Evolutionary conservation across 2,113 vertebrate species (phyloP), one percentile per base, ranked within the genome.

Genomic region (Pholis gunnellus): DNA sequence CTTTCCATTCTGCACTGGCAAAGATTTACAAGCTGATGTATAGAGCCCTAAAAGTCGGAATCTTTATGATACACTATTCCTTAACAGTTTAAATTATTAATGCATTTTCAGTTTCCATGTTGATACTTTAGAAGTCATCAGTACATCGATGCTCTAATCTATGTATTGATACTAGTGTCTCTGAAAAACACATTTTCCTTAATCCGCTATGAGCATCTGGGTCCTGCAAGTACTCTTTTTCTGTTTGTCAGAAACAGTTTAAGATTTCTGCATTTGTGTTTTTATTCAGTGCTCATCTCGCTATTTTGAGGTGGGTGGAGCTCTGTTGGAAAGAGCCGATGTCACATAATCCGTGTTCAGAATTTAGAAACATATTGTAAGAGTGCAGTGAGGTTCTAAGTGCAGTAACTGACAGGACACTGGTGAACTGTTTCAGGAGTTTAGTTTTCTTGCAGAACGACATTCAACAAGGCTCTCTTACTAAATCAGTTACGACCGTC

Each of bases 1-100:
- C 75, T 73, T 14, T 78, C 77, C 72, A 76, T 74, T 76, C 27
- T 72, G 36, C 59, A 74, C 64, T n/a, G 44, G 31, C 2, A 66
- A 52, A 2, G 27, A 36, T 76, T 72, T 72, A 42, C 81, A 77
- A 27, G 22, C 36, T 44, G 52, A 56, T 36, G 34, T 61, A 72
- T 13, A 68, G 0, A 67, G 10, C 13, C 27, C 14, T 27, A 22
- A 22, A 31, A 54, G 20, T 8, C 18, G 20, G 1, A 75, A 29
- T 72, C 66, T 86, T 79, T 65, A 61, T 14, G 18, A 38, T 27
- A 18, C 10, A 25, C 22, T 42, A 40, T 34, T 68, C 60, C 44
- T 22, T 34, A 50, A 61, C 5, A 38, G 31, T 57, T 75, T 7
- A 60, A 59, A 72, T 22, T 29, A 22, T 13, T 38, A 20, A 71